A percentile compares a stretch with the other conserved stretches of the same genome.
Evolutionary conservation across 2,797 vertebrate species (phyloP).

Genomic region (Poeciliopsis infans): DNA sequence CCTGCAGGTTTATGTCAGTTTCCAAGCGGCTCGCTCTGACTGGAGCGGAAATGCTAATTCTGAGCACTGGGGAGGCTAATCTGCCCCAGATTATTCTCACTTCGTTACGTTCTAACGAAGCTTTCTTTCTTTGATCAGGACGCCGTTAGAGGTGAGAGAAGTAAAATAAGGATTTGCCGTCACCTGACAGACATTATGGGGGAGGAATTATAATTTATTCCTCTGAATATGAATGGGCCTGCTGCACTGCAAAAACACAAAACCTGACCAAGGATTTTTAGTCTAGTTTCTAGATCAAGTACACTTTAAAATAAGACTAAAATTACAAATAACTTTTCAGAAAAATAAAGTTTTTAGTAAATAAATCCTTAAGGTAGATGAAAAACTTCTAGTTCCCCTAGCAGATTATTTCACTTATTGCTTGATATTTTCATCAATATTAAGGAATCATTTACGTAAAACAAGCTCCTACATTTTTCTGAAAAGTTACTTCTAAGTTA

Average conservation of each 20-base stretch:
- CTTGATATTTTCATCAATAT: too few species aligned
- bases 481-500: too few species aligned
- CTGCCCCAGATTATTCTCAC: conserved; percentile 54
- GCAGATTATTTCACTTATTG: too few species aligned
- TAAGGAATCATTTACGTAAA: too few species aligned
- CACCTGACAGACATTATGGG: conserved; percentile 60
- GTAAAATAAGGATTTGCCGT: conserved; percentile 45
- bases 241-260: conserved; percentile 1
- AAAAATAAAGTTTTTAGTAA: too few species aligned
- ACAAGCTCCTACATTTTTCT: too few species aligned
- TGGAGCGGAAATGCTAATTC: conserved; percentile 30
- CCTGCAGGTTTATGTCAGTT: conserved; percentile 15
- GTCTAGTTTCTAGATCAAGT: too few species aligned
- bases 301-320: too few species aligned
- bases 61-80: conserved; percentile 30
- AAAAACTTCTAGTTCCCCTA: too few species aligned
- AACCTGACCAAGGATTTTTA: too few species aligned
- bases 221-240: conserved; percentile 53
- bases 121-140: conserved; percentile 58
- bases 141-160: conserved; percentile 47
- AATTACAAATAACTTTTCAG: too few species aligned
- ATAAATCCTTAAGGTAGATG: too few species aligned
- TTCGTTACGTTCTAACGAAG: conserved; percentile 48
- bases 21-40: conserved; percentile 21
- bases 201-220: conserved; percentile 54